Evolutionary conservation across 2,888 invertebrate genomes (phyloP).

Genomic region (Drosophila planitibia): DNA sequence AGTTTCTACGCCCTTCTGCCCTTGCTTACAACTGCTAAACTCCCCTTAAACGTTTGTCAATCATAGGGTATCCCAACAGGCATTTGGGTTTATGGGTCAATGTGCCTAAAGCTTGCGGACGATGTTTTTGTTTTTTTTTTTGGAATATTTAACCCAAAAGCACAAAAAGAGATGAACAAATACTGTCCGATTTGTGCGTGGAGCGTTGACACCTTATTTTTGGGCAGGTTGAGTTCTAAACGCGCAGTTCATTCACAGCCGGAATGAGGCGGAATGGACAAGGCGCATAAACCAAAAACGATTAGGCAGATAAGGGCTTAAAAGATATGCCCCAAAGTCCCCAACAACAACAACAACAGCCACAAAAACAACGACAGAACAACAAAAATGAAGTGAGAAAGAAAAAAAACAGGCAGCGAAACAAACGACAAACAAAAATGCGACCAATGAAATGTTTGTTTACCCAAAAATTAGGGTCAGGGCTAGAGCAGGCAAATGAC

Average conservation of each 20-base stretch:
- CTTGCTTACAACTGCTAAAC: not conserved
- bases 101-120: constrained; percentile 60
- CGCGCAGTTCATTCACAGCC: constrained; percentile 47
- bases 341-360: not conserved
- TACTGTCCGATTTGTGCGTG: constrained; percentile 24
- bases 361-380: constrained; percentile 19
- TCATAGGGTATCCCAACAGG: constrained; percentile 24
- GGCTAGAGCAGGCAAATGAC: constrained; percentile 60
- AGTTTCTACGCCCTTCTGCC: not conserved
- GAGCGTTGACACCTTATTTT: constrained; percentile 66
- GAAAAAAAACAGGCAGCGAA: constrained; percentile 24
- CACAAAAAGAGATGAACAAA: constrained; percentile 17
- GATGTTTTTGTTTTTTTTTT: not conserved
- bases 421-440: constrained; percentile 10
- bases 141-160: constrained; percentile 28
- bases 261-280: constrained; percentile 15
- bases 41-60: not conserved
- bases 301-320: constrained; percentile 61
- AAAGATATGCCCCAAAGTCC: constrained; percentile 49
- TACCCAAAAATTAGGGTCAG: constrained; percentile 76
- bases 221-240: constrained; percentile 38
- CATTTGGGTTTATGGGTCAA: constrained; percentile 61
- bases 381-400: constrained; percentile 44
- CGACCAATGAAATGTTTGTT: constrained; percentile 58
- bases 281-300: constrained; percentile 16